Percentiles rank a stretch among this genome's conserved stretches.
phyloP scores from a whole-genome alignment of 2,797 vertebrate genomes.

The Leptoclinus maculatus region DNA sequence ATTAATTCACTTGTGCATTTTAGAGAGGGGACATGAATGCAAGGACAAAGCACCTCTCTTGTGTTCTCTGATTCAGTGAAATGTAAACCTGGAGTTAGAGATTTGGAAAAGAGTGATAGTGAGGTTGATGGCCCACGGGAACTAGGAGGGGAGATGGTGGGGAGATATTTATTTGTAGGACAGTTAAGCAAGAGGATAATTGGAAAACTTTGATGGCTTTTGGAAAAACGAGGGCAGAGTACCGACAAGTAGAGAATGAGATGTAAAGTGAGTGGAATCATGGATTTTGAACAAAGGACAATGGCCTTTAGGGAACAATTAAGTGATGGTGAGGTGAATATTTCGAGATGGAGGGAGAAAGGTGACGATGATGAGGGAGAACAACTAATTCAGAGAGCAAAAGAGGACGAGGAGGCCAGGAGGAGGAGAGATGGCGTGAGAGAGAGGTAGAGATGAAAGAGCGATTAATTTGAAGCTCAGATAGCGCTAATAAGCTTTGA shows the following conservation, averaged over 20 bases:
- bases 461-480: constrained; percentile 54
- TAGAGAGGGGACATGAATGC: constrained; percentile 65
- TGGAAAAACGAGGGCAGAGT: constrained; percentile 8
- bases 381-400: constrained; percentile 54
- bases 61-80: constrained; percentile 78
- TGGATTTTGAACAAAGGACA: background rate
- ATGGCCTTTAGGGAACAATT: constrained; percentile 31
- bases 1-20: constrained; percentile 3
- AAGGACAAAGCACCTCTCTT: constrained; percentile 66
- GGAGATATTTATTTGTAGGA: constrained; percentile 19
- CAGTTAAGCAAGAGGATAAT: constrained; percentile 14
- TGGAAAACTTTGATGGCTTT: constrained; percentile 26
- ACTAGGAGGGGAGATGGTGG: constrained; percentile 36
- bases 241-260: constrained; percentile 24
- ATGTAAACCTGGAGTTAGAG: constrained; percentile 67
- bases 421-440: constrained; percentile 37
- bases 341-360: constrained; percentile 23
- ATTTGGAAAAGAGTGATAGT: constrained; percentile 28
- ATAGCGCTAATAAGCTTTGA: constrained; percentile 43
- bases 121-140: constrained; percentile 58
- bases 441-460: constrained; percentile 45
- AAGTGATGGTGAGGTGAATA: constrained; percentile 11
- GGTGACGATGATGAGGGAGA: constrained; percentile 50
- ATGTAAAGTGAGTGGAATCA: constrained; percentile 18
- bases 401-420: constrained; percentile 16